phyloP scores from a whole-genome alignment of 92 coral and sea anemone species.

The Phymanthus crucifer region DNA sequence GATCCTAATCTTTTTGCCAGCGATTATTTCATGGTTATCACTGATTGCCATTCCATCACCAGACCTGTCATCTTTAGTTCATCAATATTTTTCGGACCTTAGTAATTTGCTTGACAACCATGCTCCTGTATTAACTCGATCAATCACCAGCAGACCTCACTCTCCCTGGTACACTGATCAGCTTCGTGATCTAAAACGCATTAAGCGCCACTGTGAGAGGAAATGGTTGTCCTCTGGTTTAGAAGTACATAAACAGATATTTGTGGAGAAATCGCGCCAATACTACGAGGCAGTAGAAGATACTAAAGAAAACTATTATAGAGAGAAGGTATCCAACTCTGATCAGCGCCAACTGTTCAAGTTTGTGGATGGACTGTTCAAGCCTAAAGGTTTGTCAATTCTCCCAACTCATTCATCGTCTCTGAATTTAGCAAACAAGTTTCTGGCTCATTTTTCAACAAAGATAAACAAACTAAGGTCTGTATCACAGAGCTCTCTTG shows the following conservation, averaged over 20 bases:
- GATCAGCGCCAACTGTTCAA: conserved; percentile 18
- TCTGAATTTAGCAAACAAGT: conserved; percentile 1
- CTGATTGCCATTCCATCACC: too few relatives aligned
- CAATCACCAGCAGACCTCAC: background rate
- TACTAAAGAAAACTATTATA: conserved; percentile 2
- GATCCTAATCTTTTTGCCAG: too few relatives aligned
- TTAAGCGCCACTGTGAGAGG: conserved; percentile 14
- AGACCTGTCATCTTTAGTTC: too few relatives aligned
- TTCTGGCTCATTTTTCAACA: conserved; percentile 7
- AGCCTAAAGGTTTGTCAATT: conserved; percentile 10
- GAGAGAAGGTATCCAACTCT: conserved; percentile 6
- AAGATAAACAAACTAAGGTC: conserved; percentile 11
- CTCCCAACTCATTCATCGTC: background rate
- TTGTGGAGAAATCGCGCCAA: background rate
- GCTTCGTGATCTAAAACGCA: conserved; percentile 2
- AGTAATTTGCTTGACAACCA: conserved; percentile 12
- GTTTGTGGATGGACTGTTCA: conserved; percentile 18
- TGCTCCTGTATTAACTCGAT: background rate
- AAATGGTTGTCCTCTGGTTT: conserved; percentile 3
- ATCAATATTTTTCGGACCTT: too few relatives aligned
- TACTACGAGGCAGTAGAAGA: conserved; percentile 11
- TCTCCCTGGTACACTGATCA: conserved; percentile 18
- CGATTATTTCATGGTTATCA: too few relatives aligned
- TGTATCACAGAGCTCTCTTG: background rate
- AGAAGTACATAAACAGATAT: conserved; percentile 9